Base-by-base conservation (phyloP, 2,113 vertebrate genomes). In the Gavialis gangeticus region DNA sequence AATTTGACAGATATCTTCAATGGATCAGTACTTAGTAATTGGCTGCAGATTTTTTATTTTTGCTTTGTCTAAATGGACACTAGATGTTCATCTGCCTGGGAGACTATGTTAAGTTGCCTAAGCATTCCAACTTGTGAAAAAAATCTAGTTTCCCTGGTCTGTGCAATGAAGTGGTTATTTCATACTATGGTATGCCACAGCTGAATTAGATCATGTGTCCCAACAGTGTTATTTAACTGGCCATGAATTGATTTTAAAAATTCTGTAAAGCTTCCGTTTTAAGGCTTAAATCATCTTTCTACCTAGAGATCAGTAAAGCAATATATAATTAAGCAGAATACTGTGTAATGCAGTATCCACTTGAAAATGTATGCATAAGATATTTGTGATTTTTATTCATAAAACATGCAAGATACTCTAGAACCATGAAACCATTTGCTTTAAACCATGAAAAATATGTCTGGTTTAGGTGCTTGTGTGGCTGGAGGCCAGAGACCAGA, bases 401-500 rank as follows among this genome's bases (percentile, higher is more conserved):
- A 55, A 96, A 93, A 80, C 81, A 93, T 58, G 88, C 89, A 94
- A 84, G 75, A 93, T 96, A 84, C 64, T 87, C 91, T 87, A 90
- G 37, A 96, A 84, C 73, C 64, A 92, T 75, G 64, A 93, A 96
- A 30, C 55, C 54, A 83, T 88, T 91, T 89, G 69, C 19, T 58
- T 25, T 71, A 84, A 93, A 73, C 69, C 88, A 84, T 91, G 93
- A 95, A 93, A 94, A 91, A 67, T 6, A 91, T 37, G 22, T 63
- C 84, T 87, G 17, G 28, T 64, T 95, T 82, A 87, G 92, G 93
- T 71, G 93, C 87, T 82, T 92, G 94, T 95, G 93, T 96, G 82
- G 75, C 90, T 96, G 87, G 90, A 85, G 95, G 77, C 94, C 92
- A 75, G 81, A 78, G 75, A 82, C 93, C 87, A 80, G 79, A 82